Conservation (phyloP, 2,113 vertebrate genomes). For the Corythornis madagascariensis region DNA sequence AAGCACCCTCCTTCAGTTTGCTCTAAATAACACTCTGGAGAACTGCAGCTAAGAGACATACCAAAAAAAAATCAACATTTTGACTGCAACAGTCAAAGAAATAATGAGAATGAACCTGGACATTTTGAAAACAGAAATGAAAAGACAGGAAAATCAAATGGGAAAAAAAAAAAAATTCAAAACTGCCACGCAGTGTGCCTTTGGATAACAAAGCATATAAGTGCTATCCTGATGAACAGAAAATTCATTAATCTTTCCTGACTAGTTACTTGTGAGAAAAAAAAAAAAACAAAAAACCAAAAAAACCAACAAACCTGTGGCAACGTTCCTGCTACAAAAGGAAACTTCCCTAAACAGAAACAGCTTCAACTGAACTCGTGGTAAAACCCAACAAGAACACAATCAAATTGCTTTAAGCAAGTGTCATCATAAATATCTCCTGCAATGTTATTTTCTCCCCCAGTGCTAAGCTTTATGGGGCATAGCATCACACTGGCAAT, state of each 20-base stretch:
- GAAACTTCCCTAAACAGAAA: conserved; percentile 15
- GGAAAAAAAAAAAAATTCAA: conserved; percentile 53
- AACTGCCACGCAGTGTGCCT: neutral
- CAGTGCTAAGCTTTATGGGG: neutral
- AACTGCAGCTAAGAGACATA: neutral
- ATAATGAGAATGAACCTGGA: conserved; percentile 61
- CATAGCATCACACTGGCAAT: neutral
- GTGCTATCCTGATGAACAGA: conserved; percentile 37
- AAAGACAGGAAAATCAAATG: conserved; percentile 58
- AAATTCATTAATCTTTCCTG: conserved; percentile 71
- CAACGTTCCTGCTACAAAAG: conserved; percentile 21
- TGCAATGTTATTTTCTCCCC: neutral
- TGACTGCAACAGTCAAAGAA: conserved; percentile 57
- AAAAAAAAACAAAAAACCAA: conserved; percentile 24
- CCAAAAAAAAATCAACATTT: conserved; percentile 26
- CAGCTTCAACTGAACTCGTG: neutral
- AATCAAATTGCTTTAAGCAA: conserved; percentile 33
- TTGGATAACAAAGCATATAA: conserved; percentile 44
- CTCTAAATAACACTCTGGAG: conserved; percentile 13
- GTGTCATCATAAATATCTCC: conserved; percentile 28
- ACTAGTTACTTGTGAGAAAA: conserved; percentile 59
- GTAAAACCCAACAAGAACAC: conserved; percentile 31
- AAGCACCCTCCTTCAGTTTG: neutral
- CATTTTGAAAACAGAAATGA: conserved; percentile 51
- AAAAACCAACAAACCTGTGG: conserved; percentile 15